Evolutionary conservation across 2,113 vertebrate genomes (phyloP).

Genomic region (Aramus guarauna): DNA sequence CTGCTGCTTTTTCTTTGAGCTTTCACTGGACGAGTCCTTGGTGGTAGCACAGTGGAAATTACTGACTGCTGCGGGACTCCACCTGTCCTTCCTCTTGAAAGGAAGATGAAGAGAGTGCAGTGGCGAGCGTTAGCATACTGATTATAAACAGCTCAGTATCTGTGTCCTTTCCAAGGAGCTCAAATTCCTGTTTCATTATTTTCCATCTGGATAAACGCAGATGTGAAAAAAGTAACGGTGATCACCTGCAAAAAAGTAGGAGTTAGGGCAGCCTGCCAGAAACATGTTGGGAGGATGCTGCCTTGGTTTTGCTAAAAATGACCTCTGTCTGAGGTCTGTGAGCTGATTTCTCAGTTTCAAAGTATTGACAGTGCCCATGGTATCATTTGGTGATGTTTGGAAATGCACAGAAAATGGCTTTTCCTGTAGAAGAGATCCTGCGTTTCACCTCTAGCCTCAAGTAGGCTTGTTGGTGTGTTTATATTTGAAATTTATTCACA

Average conservation of each 20-base stretch:
- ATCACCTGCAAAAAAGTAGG: neutral
- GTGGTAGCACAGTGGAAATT: neutral
- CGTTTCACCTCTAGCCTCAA: neutral
- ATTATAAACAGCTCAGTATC: neutral
- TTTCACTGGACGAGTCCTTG: neutral
- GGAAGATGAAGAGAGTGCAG: neutral
- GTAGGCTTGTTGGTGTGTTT: neutral
- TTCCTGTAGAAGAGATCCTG: neutral
- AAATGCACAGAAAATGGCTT: neutral
- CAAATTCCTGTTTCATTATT: neutral
- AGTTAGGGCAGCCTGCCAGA: neutral
- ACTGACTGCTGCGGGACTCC: neutral
- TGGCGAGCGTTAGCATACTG: rapidly evolving
- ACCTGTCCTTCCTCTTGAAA: neutral
- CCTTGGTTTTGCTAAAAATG: neutral
- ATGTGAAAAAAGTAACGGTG: neutral
- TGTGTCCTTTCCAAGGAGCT: neutral
- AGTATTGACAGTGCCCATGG: neutral
- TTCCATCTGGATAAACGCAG: neutral
- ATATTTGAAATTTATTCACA: neutral
- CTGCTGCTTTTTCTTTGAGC: neutral
- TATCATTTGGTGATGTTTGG: neutral
- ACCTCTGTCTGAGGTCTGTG: neutral
- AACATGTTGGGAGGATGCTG: neutral
- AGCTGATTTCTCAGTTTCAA: neutral